These are phyloP conservation scores for Notodonta ziczac DNA, from an alignment of 2,888 invertebrate species.

Conservation along the genomic window DNA sequence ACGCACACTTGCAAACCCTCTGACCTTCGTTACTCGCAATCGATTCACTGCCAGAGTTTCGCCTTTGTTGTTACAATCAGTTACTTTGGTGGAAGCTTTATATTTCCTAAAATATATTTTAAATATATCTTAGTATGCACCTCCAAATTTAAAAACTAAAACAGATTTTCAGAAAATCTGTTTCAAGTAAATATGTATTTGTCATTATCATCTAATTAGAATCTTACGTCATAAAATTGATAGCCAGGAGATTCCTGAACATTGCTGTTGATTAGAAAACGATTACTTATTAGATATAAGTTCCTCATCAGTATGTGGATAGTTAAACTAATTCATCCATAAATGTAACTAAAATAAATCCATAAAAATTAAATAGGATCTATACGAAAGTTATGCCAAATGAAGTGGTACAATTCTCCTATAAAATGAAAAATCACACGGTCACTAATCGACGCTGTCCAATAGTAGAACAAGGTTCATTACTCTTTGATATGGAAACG, in stretches of 20 bases:
- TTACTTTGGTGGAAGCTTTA: conserved; percentile 35
- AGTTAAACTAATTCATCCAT: neutral
- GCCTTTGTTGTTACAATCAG: conserved; percentile 72
- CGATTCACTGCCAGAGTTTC: conserved; percentile 74
- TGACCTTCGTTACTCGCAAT: conserved; percentile 82
- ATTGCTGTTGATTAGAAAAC: neutral
- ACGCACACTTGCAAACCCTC: conserved; percentile 77
- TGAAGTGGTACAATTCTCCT: neutral
- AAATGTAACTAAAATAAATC: neutral
- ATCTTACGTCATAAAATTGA: conserved; percentile 13
- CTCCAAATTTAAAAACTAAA: too few relatives aligned
- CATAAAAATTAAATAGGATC: too few relatives aligned
- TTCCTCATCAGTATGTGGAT: too few relatives aligned
- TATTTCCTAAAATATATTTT: neutral
- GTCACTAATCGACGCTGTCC: conserved; percentile 73
- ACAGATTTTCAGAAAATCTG: too few relatives aligned
- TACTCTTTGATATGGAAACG: conserved; percentile 84
- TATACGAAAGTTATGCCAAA: neutral
- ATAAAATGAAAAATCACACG: conserved; percentile 68
- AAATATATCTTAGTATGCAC: neutral
- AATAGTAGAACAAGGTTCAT: conserved; percentile 82
- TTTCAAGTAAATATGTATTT: neutral
- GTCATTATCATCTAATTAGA: conserved; percentile 27
- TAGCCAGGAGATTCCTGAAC: too few relatives aligned
- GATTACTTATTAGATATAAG: too few relatives aligned